A percentile compares a stretch with the other conserved stretches of the same genome.
Evolutionary conservation across 2,113 vertebrate genomes (phyloP).

Genomic region (Panthera leo): DNA sequence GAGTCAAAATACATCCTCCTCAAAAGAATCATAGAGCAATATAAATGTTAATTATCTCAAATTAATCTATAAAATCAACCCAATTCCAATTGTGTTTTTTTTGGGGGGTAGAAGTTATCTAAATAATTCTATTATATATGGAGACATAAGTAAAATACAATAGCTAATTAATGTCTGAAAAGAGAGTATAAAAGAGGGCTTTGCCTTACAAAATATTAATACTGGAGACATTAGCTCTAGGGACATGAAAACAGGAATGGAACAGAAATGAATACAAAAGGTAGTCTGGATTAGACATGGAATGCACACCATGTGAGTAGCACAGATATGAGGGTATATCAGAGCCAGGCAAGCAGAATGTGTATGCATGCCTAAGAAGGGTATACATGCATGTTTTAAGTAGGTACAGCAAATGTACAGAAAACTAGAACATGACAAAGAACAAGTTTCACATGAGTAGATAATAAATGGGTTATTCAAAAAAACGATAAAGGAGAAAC

Average conservation of each 20-base stretch:
- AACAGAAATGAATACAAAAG: background rate
- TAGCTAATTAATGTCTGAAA: background rate
- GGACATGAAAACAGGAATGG: background rate
- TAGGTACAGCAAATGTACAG: background rate
- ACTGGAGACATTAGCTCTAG: background rate
- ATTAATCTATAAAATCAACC: conserved; percentile 21
- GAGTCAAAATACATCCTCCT: conserved; percentile 43
- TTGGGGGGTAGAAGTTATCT: background rate
- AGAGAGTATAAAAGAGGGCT: background rate
- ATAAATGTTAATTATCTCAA: conserved; percentile 23
- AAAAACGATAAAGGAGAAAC: background rate
- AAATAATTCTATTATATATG: conserved; percentile 17
- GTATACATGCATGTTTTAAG: background rate
- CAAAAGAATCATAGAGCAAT: background rate
- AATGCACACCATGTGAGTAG: background rate
- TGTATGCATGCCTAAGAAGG: background rate
- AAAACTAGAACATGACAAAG: background rate
- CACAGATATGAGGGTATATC: background rate
- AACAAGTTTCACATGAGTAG: background rate
- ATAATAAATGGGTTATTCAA: background rate
- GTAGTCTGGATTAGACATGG: background rate
- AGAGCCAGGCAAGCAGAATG: background rate
- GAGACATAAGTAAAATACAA: background rate
- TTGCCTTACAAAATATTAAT: too few species aligned
- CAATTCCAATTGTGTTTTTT: background rate